Evolutionary conservation across 2,888 invertebrate genomes (phyloP), one percentile per base, ranked within the genome.

Genomic region (Cyclophora punctaria): DNA sequence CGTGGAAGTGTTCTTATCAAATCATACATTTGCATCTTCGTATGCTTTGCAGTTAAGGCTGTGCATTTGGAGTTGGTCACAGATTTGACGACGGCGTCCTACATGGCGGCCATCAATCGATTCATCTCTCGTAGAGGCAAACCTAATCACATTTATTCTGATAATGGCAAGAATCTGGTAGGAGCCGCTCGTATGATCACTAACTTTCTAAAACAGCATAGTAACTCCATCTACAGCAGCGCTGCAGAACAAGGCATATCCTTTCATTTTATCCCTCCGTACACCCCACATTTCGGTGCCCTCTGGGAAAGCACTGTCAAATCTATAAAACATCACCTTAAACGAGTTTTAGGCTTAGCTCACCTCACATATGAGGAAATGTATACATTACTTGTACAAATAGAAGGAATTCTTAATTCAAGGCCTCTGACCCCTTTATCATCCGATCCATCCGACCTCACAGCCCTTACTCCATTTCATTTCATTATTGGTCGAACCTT

Each of bases 361-460:
- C 48, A 59, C 34, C 48, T 60, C 2, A 59, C 50, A 1, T 58
- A 51, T n/a, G 54, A 59, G 40, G 59, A 61, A 41, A 44, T 61
- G 50, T n/a, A 44, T 40, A 59, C 59, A 4, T 56, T 48, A 33
- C 45, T 59, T 3, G 45, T 41, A 7, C 57, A 59, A 48, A 58
- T 57, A 41, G 57, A 56, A 37, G 51, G 51, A 6, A 45, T 60
- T 41, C 48, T 60, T 41, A 60, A 60, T 46, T 58, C 56, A 4
- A 48, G 58, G n/a, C n/a, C n/a, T n/a, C n/a, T n/a, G n/a, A 35
- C 58, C 58, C 53, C 51, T 2, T 7, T 59, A 6, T 57, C 56
- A 6, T 35, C 51, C n/a, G 50, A 56, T 49, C 55, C 59, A 34
- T 40, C 34, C 0, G 58, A 61, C 6, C 46, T 57, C 0, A 33